Evolutionary conservation across 2,888 invertebrate species (phyloP), one percentile per base, ranked within the genome.

Genomic region (Pollenia angustigena): DNA sequence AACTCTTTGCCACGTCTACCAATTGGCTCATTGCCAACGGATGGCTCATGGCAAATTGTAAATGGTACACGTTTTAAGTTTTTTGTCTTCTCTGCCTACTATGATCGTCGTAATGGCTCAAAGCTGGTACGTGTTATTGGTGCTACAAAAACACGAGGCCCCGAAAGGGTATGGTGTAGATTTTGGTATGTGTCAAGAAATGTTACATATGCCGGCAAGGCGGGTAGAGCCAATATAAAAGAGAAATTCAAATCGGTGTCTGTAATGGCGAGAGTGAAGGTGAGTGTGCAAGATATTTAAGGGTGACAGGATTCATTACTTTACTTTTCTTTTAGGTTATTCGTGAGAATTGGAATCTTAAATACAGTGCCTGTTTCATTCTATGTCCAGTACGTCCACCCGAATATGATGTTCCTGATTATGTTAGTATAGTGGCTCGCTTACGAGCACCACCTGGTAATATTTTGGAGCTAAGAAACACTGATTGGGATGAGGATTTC

Each of bases 301-400:
- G 0, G 32, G 32, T 32, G 6, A 32, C 32, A 4, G 32, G 32
- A 32, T 32, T 6, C 0, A 6, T 32, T 6, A 6, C 6, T 88
- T 79, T 87, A 78, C 85, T 86, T 88, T 66, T 66, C 52, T 74
- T 88, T 76, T 90, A 95, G 96, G 96, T 97, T 4, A 98, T 98
- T 83, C 95, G 98, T 32, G 98, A 98, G 92, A 98, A 98, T 92
- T 98, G 98, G 98, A 98, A 97, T 92, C 94, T 98, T 42, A 97
- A 97, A 92, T 98, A 97, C 94, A 97, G 97, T 92, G 98, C 98
- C 10, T 97, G 97, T 90, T 98, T 98, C 92, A 95, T 98, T 42
- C 94, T 98, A 87, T 98, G 98, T 90, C 96, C 97, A 10, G 93
- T 97, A 83, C 95, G 95, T 48, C 94, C 94, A 66, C 91, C 92